phyloP scores from a whole-genome alignment of 2,113 vertebrate genomes.

The Proteles cristata region DNA sequence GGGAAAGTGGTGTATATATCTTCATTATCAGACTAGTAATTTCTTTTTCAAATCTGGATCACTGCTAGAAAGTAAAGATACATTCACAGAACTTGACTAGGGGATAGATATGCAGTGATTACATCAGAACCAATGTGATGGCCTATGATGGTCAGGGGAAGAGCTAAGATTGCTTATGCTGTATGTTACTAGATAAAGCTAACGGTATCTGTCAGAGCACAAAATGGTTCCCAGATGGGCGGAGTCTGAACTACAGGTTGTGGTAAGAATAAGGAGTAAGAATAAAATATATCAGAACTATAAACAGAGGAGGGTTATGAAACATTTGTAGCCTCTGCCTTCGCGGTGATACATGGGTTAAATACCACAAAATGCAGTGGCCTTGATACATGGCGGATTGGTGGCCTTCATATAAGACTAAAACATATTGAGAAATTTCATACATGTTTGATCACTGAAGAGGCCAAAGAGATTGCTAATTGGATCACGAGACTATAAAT shows the following conservation, averaged over 20 bases:
- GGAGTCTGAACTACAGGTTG: neutral
- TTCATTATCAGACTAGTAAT: neutral
- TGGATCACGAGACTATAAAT: neutral
- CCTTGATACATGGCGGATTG: neutral
- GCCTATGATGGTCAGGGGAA: neutral
- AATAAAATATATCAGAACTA: neutral
- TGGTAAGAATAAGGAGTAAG: neutral
- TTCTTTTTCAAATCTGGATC: neutral
- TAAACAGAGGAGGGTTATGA: neutral
- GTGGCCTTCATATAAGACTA: neutral
- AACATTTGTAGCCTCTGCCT: neutral
- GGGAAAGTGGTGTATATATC: neutral
- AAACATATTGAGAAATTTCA: neutral
- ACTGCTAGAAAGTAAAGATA: neutral
- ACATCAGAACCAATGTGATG: neutral
- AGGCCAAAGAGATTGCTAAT: neutral
- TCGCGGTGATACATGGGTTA: neutral
- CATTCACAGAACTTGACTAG: neutral
- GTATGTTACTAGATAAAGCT: neutral
- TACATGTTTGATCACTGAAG: neutral
- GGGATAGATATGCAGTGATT: too few relatives aligned
- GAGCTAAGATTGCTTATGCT: neutral
- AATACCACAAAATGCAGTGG: neutral
- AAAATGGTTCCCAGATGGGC: neutral
- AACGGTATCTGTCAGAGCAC: neutral